A percentile compares a stretch with the other conserved stretches of the same genome.
Evolutionary conservation across 2,113 vertebrate genomes (phyloP).

Genomic region (Ellobius talpinus): DNA sequence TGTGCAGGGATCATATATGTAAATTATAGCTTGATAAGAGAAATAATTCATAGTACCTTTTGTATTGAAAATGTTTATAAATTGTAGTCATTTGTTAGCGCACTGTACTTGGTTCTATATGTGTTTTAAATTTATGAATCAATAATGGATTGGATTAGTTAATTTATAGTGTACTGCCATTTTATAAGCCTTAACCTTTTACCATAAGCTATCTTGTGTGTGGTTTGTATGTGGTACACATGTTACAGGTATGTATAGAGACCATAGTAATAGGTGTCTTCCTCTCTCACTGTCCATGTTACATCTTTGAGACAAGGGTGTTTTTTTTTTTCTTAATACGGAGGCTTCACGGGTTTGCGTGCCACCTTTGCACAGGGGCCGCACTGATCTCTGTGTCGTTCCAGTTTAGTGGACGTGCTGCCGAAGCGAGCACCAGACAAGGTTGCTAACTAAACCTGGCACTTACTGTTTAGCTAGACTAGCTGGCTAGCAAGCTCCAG

Average conservation of each 20-base stretch:
- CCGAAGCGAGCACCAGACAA: background rate
- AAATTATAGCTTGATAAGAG: background rate
- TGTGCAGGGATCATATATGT: background rate
- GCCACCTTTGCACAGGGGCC: no score
- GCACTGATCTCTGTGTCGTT: no score
- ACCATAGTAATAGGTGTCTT: background rate
- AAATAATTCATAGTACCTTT: background rate
- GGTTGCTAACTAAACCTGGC: background rate
- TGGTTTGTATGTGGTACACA: background rate
- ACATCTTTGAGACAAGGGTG: background rate
- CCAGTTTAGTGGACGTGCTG: no score
- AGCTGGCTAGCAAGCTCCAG: background rate
- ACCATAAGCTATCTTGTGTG: background rate
- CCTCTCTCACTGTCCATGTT: background rate
- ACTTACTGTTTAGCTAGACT: background rate
- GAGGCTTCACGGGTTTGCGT: no score
- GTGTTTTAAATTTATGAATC: background rate
- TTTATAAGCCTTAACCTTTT: background rate
- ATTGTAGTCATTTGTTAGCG: background rate
- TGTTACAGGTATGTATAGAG: background rate
- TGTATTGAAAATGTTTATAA: slow-evolving; percentile 42
- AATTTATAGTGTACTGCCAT: background rate
- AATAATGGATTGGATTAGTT: background rate
- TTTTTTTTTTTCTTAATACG: no score
- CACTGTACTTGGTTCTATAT: background rate